These are phyloP conservation scores for Oophaga sylvatica DNA, from an alignment of 2,797 vertebrate genomes.

Conservation along the genomic window DNA sequence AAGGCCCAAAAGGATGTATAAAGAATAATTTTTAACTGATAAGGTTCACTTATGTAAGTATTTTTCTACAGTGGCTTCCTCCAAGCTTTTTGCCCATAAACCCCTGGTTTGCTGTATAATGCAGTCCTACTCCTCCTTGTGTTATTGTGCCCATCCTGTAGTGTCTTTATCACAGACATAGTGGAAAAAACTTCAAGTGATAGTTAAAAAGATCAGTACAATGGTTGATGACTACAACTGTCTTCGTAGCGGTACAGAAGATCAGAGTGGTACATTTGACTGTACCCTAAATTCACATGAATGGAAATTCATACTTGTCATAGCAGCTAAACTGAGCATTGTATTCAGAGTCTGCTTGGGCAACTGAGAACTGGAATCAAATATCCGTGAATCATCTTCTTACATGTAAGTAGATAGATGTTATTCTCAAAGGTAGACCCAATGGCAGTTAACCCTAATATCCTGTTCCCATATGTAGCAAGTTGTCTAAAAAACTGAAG, in stretches of 20 bases:
- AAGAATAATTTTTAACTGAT: no score
- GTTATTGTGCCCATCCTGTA: background rate
- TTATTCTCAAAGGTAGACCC: background rate
- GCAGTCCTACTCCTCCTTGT: background rate
- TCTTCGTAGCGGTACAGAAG: no score
- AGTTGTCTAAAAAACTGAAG: background rate
- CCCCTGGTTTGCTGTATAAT: no score
- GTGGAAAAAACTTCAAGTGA: background rate
- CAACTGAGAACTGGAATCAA: background rate
- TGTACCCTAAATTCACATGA: background rate
- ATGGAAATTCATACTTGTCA: background rate
- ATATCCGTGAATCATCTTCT: background rate
- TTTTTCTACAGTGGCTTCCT: no score
- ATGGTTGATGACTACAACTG: background rate
- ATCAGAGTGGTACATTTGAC: background rate
- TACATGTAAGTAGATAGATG: background rate
- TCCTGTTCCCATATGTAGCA: background rate
- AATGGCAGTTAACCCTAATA: background rate
- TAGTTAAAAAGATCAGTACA: background rate
- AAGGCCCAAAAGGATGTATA: no score
- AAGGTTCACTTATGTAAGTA: no score
- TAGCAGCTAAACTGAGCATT: background rate
- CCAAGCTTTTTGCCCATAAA: no score
- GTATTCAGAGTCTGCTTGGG: background rate
- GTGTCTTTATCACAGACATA: background rate